phyloP scores from a whole-genome alignment of 2,888 invertebrate genomes.

The Agonopterix alstromeriana region DNA sequence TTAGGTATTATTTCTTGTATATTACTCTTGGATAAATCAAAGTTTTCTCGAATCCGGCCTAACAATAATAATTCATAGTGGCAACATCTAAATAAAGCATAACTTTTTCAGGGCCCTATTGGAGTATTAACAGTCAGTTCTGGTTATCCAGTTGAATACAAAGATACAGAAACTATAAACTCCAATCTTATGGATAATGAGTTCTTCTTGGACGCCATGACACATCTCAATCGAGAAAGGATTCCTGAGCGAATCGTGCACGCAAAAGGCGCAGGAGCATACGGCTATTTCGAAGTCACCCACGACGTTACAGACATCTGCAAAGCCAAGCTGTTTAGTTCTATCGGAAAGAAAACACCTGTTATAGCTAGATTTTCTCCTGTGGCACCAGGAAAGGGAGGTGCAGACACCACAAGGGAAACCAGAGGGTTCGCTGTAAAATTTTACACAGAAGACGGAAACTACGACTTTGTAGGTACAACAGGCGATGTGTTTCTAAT shows the following conservation, averaged over 20 bases:
- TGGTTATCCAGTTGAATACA: constrained; percentile 86
- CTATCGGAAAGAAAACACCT: constrained; percentile 77
- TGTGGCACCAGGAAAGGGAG: constrained; percentile 79
- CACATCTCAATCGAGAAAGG: constrained; percentile 87
- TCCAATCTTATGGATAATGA: constrained; percentile 6
- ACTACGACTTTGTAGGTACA: constrained; percentile 24
- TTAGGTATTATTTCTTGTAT: too few relatives aligned
- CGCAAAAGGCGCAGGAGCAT: constrained; percentile 90
- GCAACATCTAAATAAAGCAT: neutral
- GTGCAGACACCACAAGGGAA: constrained; percentile 62
- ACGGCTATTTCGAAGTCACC: constrained; percentile 6
- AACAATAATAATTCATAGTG: neutral
- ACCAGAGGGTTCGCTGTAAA: constrained; percentile 59
- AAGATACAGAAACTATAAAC: constrained; percentile 25
- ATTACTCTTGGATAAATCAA: too few relatives aligned
- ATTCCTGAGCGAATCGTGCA: constrained; percentile 94
- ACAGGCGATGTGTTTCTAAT: constrained; percentile 73
- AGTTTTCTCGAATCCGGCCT: too few relatives aligned
- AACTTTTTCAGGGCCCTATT: constrained; percentile 10
- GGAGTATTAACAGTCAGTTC: constrained; percentile 79
- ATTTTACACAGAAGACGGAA: constrained; percentile 36
- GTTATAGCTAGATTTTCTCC: constrained; percentile 75
- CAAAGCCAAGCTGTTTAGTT: constrained; percentile 77
- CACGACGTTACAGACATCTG: neutral
- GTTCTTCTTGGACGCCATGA: constrained; percentile 80